Percentiles rank a stretch among this genome's conserved stretches.
These are phyloP conservation scores for Clupea harengus DNA, from an alignment of 2,113 vertebrate species.

Conservation along the genomic window DNA sequence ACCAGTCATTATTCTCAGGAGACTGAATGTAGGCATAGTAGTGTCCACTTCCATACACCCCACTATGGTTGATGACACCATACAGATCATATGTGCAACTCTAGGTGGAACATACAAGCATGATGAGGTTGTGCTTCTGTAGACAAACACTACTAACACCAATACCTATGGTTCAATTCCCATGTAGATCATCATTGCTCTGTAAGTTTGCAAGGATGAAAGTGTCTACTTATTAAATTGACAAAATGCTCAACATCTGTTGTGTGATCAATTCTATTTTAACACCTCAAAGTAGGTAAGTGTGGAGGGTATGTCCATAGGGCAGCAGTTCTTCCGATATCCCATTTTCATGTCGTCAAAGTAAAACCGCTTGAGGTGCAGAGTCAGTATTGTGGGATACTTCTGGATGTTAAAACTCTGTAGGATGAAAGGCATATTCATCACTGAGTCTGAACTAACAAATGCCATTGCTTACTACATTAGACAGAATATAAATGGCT, in stretches of 20 bases:
- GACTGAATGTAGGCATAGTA: slow-evolving; percentile 57
- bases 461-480: background rate
- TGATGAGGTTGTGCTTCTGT: too few species aligned
- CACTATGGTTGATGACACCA: slow-evolving; percentile 59
- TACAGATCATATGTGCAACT: slow-evolving; percentile 61
- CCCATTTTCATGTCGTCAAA: slow-evolving; percentile 51
- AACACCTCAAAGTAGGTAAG: background rate
- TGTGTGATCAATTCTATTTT: background rate
- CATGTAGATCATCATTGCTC: too few species aligned
- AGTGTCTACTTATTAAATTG: too few species aligned
- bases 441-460: background rate
- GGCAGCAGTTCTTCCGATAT: slow-evolving; percentile 51
- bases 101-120: slow-evolving; percentile 35
- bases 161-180: too few species aligned
- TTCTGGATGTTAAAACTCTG: slow-evolving; percentile 52
- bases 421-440: background rate
- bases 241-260: too few species aligned
- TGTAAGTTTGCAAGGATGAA: too few species aligned
- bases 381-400: slow-evolving; percentile 60
- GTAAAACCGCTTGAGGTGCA: slow-evolving; percentile 68
- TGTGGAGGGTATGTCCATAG: slow-evolving; percentile 45
- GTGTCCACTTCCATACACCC: slow-evolving; percentile 55
- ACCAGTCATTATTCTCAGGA: slow-evolving; percentile 50
- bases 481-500: background rate
- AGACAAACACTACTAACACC: too few species aligned